phyloP scores from a whole-genome alignment of 2,888 invertebrate species.

The Rugalucina vietnamica region DNA sequence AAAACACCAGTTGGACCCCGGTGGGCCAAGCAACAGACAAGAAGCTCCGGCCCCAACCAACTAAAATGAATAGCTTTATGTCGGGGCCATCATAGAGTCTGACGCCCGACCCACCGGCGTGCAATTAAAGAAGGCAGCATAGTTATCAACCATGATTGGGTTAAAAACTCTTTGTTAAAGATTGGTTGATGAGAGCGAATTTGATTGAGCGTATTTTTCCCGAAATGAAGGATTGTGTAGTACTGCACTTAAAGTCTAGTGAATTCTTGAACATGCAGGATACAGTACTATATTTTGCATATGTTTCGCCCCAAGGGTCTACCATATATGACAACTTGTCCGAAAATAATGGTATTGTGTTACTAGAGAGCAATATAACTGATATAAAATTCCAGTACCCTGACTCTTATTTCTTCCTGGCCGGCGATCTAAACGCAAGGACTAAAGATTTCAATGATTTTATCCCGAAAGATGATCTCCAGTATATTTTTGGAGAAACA shows the following conservation, averaged over 20 bases:
- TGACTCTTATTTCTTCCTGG: not conserved
- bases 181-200: not conserved
- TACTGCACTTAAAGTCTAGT: not conserved
- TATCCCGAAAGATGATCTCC: not conserved
- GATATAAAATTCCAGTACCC: not conserved
- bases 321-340: not conserved
- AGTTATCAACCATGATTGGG: too few relatives aligned
- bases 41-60: too few relatives aligned
- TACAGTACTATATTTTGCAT: not conserved
- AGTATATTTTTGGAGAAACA: not conserved
- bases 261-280: not conserved
- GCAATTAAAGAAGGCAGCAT: too few relatives aligned
- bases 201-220: not conserved
- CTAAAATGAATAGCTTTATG: too few relatives aligned
- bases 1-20: too few relatives aligned
- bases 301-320: not conserved
- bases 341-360: constrained; percentile 3
- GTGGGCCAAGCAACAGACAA: too few relatives aligned
- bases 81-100: too few relatives aligned
- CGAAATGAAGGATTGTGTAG: not conserved
- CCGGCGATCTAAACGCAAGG: not conserved
- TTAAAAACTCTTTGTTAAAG: not conserved
- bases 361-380: not conserved
- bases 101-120: too few relatives aligned
- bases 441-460: not conserved